Percentiles rank a stretch among this genome's conserved stretches.
Conservation (phyloP, 2,113 vertebrate genomes). For the Oreochromis spilurus region DNA sequence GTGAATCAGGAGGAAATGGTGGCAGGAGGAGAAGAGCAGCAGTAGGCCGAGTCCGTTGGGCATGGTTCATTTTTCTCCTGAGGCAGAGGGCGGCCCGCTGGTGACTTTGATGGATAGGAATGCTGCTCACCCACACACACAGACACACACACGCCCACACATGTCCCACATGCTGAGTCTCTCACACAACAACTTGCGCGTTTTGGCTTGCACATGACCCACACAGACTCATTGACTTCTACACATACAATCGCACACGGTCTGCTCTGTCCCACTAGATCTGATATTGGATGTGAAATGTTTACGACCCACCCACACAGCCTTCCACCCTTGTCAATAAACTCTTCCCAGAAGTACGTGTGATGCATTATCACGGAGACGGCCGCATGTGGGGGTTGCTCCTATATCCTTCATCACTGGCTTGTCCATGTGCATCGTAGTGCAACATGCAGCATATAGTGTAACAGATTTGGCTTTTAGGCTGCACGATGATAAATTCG, state of each 20-base stretch:
- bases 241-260: neutral
- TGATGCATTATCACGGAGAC: constrained; percentile 46
- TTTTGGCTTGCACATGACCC: constrained; percentile 9
- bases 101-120: constrained; percentile 76
- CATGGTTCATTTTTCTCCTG: constrained; percentile 60
- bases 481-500: constrained; percentile 38
- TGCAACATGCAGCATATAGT: neutral
- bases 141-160: constrained; percentile 57
- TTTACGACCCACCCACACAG: constrained; percentile 63
- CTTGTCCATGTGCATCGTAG: constrained; percentile 46
- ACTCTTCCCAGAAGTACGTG: constrained; percentile 60
- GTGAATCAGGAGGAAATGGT: constrained; percentile 65
- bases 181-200: constrained; percentile 12
- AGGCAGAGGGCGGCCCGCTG: constrained; percentile 54
- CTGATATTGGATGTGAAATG: constrained; percentile 60
- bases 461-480: neutral
- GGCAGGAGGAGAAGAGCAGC: constrained; percentile 46
- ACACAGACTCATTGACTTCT: neutral
- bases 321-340: constrained; percentile 65
- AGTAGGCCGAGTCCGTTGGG: constrained; percentile 28
- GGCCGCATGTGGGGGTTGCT: constrained; percentile 15
- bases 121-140: constrained; percentile 60
- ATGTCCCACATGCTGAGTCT: constrained; percentile 59
- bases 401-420: constrained; percentile 49
- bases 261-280: constrained; percentile 45